A percentile compares a stretch with the other conserved stretches of the same genome.
Conservation (phyloP, 1,140 invertebrate genomes). For the Drosophila persimilis region DNA sequence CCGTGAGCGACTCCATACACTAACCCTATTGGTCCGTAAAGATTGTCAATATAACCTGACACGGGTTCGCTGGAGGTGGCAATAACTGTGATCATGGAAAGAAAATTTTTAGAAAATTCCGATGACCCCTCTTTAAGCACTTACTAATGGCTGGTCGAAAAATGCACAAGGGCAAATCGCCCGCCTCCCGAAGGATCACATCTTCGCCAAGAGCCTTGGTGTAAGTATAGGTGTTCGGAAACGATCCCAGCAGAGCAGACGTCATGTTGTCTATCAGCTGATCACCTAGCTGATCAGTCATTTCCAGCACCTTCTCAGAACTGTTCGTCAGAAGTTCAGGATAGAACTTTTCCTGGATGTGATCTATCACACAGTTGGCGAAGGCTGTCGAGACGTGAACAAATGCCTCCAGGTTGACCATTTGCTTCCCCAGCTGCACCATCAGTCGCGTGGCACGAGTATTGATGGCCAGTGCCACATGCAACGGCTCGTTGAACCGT, state of each 20-base stretch:
- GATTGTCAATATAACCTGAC: constrained; percentile 93
- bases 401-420: constrained; percentile 87
- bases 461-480: constrained; percentile 85
- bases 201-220: constrained; percentile 93
- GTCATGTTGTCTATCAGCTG: constrained; percentile 87
- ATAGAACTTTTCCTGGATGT: constrained; percentile 89
- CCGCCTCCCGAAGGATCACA: constrained; percentile 85
- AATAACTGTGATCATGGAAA: constrained; percentile 86
- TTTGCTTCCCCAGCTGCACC: constrained; percentile 85
- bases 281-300: constrained; percentile 83
- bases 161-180: constrained; percentile 88
- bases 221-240: constrained; percentile 92
- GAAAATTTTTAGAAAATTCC: constrained; percentile 86
- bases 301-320: constrained; percentile 86
- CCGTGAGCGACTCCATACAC: constrained; percentile 88
- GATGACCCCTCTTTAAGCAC: constrained; percentile 85
- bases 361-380: constrained; percentile 86
- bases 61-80: constrained; percentile 90
- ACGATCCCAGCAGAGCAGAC: constrained; percentile 87
- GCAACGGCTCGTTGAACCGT: constrained; percentile 90
- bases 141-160: constrained; percentile 89
- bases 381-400: constrained; percentile 90
- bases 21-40: constrained; percentile 93
- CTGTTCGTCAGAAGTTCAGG: constrained; percentile 85
- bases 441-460: constrained; percentile 85